These are phyloP conservation scores for Lampris incognitus DNA, from an alignment of 2,113 vertebrate genomes.

Conservation along the genomic window DNA sequence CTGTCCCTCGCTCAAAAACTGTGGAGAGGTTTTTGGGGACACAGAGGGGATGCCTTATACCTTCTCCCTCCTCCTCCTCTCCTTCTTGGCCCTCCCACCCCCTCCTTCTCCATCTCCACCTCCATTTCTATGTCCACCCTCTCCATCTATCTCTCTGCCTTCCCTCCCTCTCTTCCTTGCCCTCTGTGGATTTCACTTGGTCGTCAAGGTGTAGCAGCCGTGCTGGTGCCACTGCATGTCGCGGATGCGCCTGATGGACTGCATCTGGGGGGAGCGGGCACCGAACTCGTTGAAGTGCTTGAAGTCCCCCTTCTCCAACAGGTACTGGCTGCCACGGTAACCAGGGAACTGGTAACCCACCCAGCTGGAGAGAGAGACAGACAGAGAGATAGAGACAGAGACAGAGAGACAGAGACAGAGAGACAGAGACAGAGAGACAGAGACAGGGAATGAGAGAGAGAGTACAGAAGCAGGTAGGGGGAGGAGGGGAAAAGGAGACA, in stretches of 20 bases:
- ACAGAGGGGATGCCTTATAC: conserved; percentile 23
- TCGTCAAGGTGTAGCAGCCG: conserved; percentile 76
- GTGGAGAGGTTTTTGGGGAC: conserved; percentile 18
- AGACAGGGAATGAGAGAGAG: not conserved
- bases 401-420: no score
- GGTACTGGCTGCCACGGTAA: conserved; percentile 80
- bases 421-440: no score
- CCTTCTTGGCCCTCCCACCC: conserved; percentile 58
- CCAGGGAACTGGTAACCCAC: conserved; percentile 84
- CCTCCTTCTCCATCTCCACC: conserved; percentile 26
- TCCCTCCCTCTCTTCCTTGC: conserved; percentile 70
- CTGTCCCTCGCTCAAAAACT: conserved; percentile 28
- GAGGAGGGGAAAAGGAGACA: not conserved
- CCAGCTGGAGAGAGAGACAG: conserved; percentile 64
- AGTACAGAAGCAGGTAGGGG: not conserved
- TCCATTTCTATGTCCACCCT: conserved; percentile 36
- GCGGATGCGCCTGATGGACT: conserved; percentile 78
- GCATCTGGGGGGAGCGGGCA: conserved; percentile 78
- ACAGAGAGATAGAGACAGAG: no score
- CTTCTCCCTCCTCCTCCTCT: conserved; percentile 54
- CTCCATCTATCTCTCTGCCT: conserved; percentile 47
- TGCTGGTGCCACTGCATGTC: conserved; percentile 81
- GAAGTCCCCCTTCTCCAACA: conserved; percentile 80
- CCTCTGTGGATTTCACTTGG: conserved; percentile 75
- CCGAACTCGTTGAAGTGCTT: conserved; percentile 81